phyloP scores from a whole-genome alignment of 2,113 vertebrate species.

The Podarcis muralis region DNA sequence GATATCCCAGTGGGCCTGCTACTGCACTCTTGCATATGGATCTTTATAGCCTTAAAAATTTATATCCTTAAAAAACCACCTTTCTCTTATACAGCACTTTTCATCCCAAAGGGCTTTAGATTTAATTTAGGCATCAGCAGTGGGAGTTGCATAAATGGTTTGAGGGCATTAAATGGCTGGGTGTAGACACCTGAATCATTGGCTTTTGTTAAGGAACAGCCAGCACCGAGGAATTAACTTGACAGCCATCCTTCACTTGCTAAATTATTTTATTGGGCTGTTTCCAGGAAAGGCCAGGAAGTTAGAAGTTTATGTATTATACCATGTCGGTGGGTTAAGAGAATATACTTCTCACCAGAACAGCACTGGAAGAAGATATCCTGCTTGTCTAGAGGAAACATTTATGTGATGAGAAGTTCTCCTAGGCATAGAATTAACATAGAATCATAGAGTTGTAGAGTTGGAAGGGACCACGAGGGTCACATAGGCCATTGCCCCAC shows the following conservation, averaged over 20 bases:
- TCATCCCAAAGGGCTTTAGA: conserved; percentile 24
- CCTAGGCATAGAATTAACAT: too few species aligned
- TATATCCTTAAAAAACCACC: neutral
- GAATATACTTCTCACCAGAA: neutral
- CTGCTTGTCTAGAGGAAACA: neutral
- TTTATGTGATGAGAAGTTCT: neutral
- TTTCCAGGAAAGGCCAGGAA: neutral
- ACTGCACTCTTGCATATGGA: conserved; percentile 4
- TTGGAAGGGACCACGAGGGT: too few species aligned
- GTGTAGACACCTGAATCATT: conserved; percentile 26
- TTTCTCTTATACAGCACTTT: conserved; percentile 19
- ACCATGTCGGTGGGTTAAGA: neutral
- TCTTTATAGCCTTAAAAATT: conserved; percentile 15
- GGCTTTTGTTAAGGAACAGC: neutral
- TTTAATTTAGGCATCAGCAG: conserved; percentile 10
- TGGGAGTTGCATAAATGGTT: conserved; percentile 25
- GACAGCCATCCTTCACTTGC: neutral
- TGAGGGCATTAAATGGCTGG: conserved; percentile 24
- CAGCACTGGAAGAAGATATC: neutral
- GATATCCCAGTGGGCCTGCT: neutral
- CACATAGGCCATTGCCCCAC: neutral
- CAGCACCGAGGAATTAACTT: neutral
- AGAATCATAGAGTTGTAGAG: too few species aligned
- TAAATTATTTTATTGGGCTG: conserved; percentile 1
- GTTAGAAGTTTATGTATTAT: neutral